These are phyloP conservation scores for Chaetorhynchus papuensis DNA, from an alignment of 2,113 vertebrate species.

Conservation along the genomic window DNA sequence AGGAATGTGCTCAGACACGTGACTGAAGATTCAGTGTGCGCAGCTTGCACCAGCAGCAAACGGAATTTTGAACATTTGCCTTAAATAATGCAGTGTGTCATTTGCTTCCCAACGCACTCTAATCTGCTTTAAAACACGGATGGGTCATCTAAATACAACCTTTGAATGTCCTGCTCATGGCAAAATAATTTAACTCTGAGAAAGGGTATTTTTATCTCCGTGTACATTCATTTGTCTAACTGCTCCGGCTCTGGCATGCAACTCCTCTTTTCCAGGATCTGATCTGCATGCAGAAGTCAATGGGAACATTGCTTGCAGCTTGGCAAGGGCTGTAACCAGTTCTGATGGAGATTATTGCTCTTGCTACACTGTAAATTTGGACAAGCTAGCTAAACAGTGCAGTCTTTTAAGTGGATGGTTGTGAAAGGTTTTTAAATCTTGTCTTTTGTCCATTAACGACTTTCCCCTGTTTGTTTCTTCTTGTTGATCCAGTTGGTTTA, in stretches of 20 bases:
- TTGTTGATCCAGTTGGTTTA: constrained; percentile 18
- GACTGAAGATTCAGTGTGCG: not conserved
- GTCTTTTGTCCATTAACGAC: not conserved
- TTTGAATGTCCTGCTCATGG: not conserved
- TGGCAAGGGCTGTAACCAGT: not conserved
- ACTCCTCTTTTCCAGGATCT: not conserved
- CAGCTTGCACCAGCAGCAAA: not conserved
- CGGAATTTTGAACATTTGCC: constrained; percentile 30
- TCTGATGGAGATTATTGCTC: constrained; percentile 16
- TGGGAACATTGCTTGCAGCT: not conserved
- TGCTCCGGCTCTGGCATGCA: not conserved
- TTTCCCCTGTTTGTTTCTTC: not conserved
- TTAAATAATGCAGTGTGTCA: not conserved
- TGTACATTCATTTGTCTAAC: not conserved
- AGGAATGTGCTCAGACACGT: not conserved
- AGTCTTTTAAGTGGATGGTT: constrained; percentile 18
- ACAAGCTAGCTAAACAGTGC: constrained; percentile 25
- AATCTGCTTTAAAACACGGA: constrained; percentile 1
- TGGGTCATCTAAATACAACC: not conserved
- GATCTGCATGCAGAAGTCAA: constrained; percentile 16
- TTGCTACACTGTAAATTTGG: constrained; percentile 35
- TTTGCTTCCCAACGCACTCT: not conserved
- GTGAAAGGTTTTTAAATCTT: constrained; percentile 37
- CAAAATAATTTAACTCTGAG: not conserved
- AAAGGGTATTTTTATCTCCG: not conserved